A percentile compares a stretch with the other conserved stretches of the same genome.
Conservation (phyloP, 2,113 vertebrate genomes). For the Sylvietta virens region DNA sequence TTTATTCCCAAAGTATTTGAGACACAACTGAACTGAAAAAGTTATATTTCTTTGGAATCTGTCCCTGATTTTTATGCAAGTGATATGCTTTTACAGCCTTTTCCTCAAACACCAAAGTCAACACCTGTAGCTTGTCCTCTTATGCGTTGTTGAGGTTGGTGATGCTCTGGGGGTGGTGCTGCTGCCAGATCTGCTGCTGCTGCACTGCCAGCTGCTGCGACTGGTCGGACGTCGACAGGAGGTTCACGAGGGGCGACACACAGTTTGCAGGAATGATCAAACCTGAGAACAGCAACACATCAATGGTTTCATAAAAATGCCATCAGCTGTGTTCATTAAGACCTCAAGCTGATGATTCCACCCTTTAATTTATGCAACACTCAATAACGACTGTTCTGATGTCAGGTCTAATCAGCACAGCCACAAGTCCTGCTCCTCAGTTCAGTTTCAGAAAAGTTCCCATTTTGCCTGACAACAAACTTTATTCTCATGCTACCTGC, state of each 20-base stretch:
- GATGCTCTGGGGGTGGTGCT: conserved; percentile 97
- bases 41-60: conserved; percentile 83
- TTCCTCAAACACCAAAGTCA: conserved; percentile 55
- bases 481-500: neutral
- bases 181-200: conserved; percentile 96
- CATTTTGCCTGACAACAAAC: neutral
- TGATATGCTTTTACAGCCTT: conserved; percentile 70
- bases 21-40: conserved; percentile 77
- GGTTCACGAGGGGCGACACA: conserved; percentile 89
- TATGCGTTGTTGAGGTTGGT: conserved; percentile 80
- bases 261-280: conserved; percentile 97
- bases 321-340: neutral
- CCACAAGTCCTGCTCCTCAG: neutral
- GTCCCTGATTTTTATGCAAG: conserved; percentile 83
- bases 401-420: neutral
- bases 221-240: conserved; percentile 95
- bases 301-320: neutral
- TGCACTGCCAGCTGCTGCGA: conserved; percentile 94
- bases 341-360: neutral
- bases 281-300: conserved; percentile 72
- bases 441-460: no score
- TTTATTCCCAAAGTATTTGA: conserved; percentile 67
- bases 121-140: conserved; percentile 49
- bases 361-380: neutral
- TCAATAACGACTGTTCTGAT: rapidly evolving